Percentiles rank a stretch among this genome's conserved stretches.
Evolutionary conservation across 2,797 vertebrate genomes (phyloP).

Genomic region (Sandelia bainsii): DNA sequence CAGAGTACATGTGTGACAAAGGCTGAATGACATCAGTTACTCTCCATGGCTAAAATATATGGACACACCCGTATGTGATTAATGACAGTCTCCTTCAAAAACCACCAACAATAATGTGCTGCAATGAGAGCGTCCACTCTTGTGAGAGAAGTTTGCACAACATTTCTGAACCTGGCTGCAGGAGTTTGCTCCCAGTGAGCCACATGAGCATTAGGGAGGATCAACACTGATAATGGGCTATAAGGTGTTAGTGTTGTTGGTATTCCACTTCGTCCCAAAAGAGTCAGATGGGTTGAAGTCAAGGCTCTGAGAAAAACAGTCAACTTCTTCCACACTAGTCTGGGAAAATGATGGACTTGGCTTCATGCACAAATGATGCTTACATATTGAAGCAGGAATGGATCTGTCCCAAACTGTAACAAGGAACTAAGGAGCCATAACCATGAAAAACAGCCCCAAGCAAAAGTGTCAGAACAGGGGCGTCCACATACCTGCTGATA

Average conservation of each 20-base stretch:
- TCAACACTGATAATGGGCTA: not conserved
- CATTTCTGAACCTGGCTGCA: not conserved
- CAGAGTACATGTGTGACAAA: not conserved
- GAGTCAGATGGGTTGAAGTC: too few relatives aligned
- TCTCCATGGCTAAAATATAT: not conserved
- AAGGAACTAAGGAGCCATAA: too few relatives aligned
- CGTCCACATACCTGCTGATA: slow-evolving; percentile 81
- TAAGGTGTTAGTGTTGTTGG: too few relatives aligned
- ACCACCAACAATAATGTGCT: not conserved
- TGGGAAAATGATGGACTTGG: too few relatives aligned
- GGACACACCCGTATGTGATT: too few relatives aligned
- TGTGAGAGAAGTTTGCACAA: not conserved
- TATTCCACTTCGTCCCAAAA: not conserved
- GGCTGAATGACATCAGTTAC: not conserved
- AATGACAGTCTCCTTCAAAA: too few relatives aligned
- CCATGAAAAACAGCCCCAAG: not conserved
- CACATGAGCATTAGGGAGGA: not conserved
- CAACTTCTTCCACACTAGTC: not conserved
- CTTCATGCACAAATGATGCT: too few relatives aligned
- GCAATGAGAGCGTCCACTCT: too few relatives aligned
- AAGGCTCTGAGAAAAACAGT: not conserved
- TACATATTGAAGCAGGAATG: not conserved
- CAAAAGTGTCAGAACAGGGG: not conserved
- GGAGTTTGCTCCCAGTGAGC: not conserved
- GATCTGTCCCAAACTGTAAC: not conserved